Evolutionary conservation across 2,888 invertebrate genomes (phyloP).

Genomic region (Platycheirus albimanus): DNA sequence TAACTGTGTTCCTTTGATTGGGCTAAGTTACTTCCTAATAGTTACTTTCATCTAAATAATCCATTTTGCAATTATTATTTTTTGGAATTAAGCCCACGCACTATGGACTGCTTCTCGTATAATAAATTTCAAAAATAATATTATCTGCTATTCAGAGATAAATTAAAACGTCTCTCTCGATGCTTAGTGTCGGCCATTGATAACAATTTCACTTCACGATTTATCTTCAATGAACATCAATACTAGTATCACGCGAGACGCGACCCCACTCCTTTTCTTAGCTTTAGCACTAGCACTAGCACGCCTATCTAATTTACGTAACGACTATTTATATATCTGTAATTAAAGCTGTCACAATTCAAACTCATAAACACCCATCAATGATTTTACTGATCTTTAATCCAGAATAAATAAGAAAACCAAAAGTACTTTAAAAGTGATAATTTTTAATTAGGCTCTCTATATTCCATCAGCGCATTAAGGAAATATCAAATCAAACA

Average conservation of each 20-base stretch:
- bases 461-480: constrained; percentile 35
- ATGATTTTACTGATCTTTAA: constrained; percentile 51
- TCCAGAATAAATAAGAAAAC: constrained; percentile 33
- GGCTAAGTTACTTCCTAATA: no score
- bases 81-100: no score
- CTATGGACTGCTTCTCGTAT: no score
- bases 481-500: constrained; percentile 59
- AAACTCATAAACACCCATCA: constrained; percentile 57
- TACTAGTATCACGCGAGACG: constrained; percentile 3
- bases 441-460: constrained; percentile 64
- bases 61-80: no score
- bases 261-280: background rate
- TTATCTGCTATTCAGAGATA: background rate
- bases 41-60: no score
- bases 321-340: constrained; percentile 49
- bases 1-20: no score
- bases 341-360: constrained; percentile 60
- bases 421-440: constrained; percentile 35
- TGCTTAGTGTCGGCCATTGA: constrained; percentile 11
- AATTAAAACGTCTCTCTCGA: constrained; percentile 6
- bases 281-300: no score
- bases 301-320: constrained; percentile 50
- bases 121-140: background rate
- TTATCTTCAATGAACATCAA: constrained; percentile 28
- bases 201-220: constrained; percentile 16